Conservation (phyloP, 2,888 invertebrate genomes). For the Dascillus cervinus region DNA sequence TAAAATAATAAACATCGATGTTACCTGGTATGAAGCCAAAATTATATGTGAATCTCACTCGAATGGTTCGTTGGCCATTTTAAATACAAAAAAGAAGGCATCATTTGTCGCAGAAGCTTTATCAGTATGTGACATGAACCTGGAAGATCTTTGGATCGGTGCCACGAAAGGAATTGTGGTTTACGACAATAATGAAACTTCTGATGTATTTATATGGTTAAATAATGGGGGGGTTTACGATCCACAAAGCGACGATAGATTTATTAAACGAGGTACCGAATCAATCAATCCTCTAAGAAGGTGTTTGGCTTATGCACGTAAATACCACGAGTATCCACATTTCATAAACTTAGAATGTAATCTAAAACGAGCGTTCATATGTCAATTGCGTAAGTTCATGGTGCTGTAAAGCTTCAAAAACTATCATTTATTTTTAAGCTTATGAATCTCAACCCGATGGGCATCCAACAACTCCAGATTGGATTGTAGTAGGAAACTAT, state of each 20-base stretch:
- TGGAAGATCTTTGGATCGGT: conserved; percentile 8
- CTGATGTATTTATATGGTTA: not conserved
- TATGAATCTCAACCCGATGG: conserved; percentile 2
- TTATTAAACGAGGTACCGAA: not conserved
- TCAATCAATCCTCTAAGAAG: not conserved
- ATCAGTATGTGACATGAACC: conserved; percentile 5
- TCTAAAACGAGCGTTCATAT: conserved; percentile 33
- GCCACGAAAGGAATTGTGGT: too few species aligned
- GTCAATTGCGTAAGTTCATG: conserved; percentile 2
- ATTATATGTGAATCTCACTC: conserved; percentile 1
- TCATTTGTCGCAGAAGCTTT: conserved; percentile 7
- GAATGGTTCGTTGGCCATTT: conserved; percentile 5
- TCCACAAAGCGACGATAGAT: not conserved
- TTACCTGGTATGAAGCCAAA: conserved; percentile 6
- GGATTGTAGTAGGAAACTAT: conserved; percentile 36
- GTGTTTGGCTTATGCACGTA: not conserved
- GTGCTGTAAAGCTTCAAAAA: not conserved
- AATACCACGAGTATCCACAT: conserved; percentile 15
- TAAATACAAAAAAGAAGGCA: not conserved
- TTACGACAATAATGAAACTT: too few species aligned
- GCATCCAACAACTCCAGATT: conserved; percentile 4
- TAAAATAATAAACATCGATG: not conserved
- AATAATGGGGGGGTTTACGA: not conserved
- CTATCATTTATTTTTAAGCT: conserved; percentile 4
- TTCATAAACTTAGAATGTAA: conserved; percentile 47